These are phyloP conservation scores for Drosophila nikananu DNA, from an alignment of 1,140 invertebrate species.

Conservation along the genomic window DNA sequence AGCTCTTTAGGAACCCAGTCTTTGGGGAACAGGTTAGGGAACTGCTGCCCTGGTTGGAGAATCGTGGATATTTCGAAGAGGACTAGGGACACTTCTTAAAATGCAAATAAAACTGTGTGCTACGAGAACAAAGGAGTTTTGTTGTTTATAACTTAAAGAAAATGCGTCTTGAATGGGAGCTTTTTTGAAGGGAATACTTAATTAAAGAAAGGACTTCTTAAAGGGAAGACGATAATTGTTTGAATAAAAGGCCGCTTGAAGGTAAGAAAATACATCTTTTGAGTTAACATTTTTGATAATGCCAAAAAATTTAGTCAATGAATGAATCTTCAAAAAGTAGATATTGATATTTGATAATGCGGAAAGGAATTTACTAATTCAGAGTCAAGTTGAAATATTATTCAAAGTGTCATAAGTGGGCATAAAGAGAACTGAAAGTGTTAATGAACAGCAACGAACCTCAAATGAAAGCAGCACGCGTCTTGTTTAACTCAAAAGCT, in stretches of 20 bases:
- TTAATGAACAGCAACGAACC: neutral
- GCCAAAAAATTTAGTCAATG: too few species aligned
- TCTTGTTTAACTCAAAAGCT: slow-evolving; percentile 3
- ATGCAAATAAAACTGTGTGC: neutral
- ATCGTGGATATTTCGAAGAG: slow-evolving; percentile 65
- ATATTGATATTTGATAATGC: neutral
- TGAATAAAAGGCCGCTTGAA: neutral
- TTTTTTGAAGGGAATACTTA: too few species aligned
- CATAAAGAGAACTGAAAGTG: neutral
- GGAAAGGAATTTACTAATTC: neutral
- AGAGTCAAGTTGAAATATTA: neutral
- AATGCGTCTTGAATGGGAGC: neutral
- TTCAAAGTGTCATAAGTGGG: neutral
- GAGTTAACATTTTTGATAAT: neutral
- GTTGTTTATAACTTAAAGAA: neutral
- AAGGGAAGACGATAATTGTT: too few species aligned
- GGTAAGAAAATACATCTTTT: neutral
- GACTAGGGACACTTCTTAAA: slow-evolving; percentile 13
- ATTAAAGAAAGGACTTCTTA: too few species aligned
- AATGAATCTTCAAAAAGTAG: neutral
- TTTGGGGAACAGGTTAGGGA: slow-evolving; percentile 48
- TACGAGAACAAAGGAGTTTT: neutral
- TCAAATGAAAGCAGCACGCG: neutral
- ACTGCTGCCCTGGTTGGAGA: slow-evolving; percentile 68
- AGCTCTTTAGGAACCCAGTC: slow-evolving; percentile 35